Base-by-base conservation (phyloP, 92 coral and sea anemone species). In the Meandrina meandrites region DNA sequence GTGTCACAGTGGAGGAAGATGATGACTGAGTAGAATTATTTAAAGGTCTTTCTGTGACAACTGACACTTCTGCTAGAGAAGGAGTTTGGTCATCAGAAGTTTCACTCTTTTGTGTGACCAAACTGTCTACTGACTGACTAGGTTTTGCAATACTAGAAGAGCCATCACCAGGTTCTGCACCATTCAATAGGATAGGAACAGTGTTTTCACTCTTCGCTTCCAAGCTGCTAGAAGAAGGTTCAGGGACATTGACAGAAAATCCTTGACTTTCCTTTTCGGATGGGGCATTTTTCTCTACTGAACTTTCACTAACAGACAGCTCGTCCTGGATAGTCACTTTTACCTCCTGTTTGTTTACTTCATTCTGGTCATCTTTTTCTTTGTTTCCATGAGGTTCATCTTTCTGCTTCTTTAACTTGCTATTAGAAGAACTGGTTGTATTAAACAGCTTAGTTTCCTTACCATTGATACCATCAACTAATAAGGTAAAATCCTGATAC, bases 231-330 rank as follows among this genome's bases (percentile, higher is more conserved):
- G 82, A 76, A n/a, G 88, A 45, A 11, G 76, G 64, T 47, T 78
- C 76, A 4, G 64, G 77, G 45, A 32, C 66, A 9, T 1, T 58
- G 11, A 30, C 83, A 27, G 82, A 85, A 40, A 31, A 42, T 34
- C 75, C 10, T 32, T 42, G 74, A 2, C 19, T 50, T 78, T 28
- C 27, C 14, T 9, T 48, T 27, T 76, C 45, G 21, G 86, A 88
- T 48, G 90, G 90, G 13, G 90, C 81, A 77, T 78, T 82, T 28
- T 64, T 34, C 35, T 86, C 90, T 48, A 79, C 81, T 2, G 73
- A 76, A 31, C 60, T 91, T 47, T 77, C 88, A 64, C 5, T 31
- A 31, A 31, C 76, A 27, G 81, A 42, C 19, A n/a, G 32, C 53
- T 76, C 48, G 47, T 78, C 81, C n/a, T 84, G 73, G 74, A 74